A percentile compares a stretch with the other conserved stretches of the same genome.
These are phyloP conservation scores for Cirrhinus molitorella DNA, from an alignment of 2,797 vertebrate species.

Conservation along the genomic window DNA sequence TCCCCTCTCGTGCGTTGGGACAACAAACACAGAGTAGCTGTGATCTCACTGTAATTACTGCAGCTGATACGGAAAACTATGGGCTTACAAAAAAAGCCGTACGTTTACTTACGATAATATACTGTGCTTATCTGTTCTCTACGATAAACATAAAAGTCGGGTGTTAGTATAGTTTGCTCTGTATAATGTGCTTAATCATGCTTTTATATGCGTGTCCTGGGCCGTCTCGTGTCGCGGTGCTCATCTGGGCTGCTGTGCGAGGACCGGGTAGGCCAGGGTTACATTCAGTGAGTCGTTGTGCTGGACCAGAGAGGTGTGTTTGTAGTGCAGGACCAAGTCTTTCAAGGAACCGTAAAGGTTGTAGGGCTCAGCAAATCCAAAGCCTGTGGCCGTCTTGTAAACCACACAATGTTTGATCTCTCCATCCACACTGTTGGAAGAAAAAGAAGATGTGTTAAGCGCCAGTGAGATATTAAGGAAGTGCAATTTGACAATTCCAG, in stretches of 20 bases:
- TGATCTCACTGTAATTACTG: constrained; percentile 33
- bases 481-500: background rate
- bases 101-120: constrained; percentile 43
- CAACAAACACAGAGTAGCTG: constrained; percentile 41
- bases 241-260: constrained; percentile 97
- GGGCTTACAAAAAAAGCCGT: constrained; percentile 42
- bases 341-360: constrained; percentile 96
- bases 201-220: constrained; percentile 32
- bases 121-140: constrained; percentile 51
- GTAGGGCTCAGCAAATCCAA: constrained; percentile 97
- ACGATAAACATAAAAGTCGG: constrained; percentile 40
- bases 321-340: constrained; percentile 99
- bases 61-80: constrained; percentile 40
- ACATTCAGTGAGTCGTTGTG: constrained; percentile 99
- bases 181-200: constrained; percentile 52
- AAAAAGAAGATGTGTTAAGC: constrained; percentile 6
- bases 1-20: background rate
- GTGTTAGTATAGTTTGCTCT: constrained; percentile 41
- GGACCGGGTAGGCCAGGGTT: constrained; percentile 96
- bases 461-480: background rate
- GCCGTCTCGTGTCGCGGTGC: constrained; percentile 73
- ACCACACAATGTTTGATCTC: constrained; percentile 99
- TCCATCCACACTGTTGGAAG: constrained; percentile 88
- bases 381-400: constrained; percentile 96
- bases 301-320: constrained; percentile 98